Evolutionary conservation across 2,888 invertebrate genomes (phyloP).

Genomic region (Aspidapion aeneum): DNA sequence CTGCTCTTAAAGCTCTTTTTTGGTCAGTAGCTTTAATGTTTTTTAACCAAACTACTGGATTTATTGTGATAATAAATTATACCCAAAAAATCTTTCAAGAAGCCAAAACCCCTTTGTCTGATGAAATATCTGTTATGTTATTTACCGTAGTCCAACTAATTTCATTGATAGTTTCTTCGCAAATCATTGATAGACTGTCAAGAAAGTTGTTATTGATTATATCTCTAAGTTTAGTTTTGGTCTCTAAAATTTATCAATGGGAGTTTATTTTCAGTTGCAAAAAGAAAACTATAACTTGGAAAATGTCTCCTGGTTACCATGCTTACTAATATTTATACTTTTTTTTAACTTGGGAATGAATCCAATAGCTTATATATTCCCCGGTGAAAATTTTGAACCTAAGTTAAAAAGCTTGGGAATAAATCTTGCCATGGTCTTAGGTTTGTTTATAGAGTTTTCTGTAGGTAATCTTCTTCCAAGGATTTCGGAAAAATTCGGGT

Average conservation of each 20-base stretch:
- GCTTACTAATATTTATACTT: constrained; percentile 66
- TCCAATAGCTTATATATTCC: constrained; percentile 75
- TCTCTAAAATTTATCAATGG: constrained; percentile 53
- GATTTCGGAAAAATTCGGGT: constrained; percentile 23
- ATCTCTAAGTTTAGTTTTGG: constrained; percentile 61
- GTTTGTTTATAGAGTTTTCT: constrained; percentile 24
- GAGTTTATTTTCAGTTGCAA: constrained; percentile 30
- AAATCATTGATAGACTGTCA: constrained; percentile 74
- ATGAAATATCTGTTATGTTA: constrained; percentile 67
- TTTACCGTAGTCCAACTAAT: constrained; percentile 71
- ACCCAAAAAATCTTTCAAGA: constrained; percentile 65
- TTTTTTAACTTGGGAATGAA: constrained; percentile 70
- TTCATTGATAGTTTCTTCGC: constrained; percentile 64
- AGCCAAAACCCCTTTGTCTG: constrained; percentile 45
- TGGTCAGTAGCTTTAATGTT: constrained; percentile 40
- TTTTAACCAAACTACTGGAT: constrained; percentile 52
- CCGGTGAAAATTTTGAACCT: constrained; percentile 76
- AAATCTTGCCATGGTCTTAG: constrained; percentile 22
- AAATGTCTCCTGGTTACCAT: constrained; percentile 63
- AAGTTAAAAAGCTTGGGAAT: constrained; percentile 67
- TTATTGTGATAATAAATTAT: constrained; percentile 75
- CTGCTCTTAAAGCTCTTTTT: constrained; percentile 39
- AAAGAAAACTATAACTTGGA: constrained; percentile 18
- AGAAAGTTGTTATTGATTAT: constrained; percentile 65
- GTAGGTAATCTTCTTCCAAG: constrained; percentile 27